Base-by-base conservation (phyloP, 2,797 vertebrate species). In the Falco peregrinus region DNA sequence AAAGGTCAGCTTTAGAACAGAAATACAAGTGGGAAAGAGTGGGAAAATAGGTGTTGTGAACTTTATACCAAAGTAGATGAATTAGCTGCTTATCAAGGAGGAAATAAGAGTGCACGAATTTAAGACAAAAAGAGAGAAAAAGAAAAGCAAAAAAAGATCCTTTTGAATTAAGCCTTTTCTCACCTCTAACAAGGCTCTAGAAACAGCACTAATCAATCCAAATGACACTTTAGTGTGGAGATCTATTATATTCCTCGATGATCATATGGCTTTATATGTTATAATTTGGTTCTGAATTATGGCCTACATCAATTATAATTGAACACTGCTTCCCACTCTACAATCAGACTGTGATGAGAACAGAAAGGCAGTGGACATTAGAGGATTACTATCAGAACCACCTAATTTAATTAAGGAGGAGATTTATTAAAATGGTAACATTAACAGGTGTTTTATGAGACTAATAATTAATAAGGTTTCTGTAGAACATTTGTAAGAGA, bases 381-480 rank as follows among this genome's bases (percentile, higher is more conserved):
- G 97, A 96, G 92, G 81, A 91, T 87, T 83, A 78, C 75, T 96
- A 96, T 97, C 96, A 95, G 96, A 97, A 96, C 77, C 51, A 86
- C 91, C 96, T 96, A 96, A 96, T 95, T 96, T 94, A 97, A 97
- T 96, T 96, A 97, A 97, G 95, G 87, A 91, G 71, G 75, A 94
- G 95, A 96, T 97, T 97, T 97, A 97, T 97, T 97, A 96, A 97
- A 97, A 96, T 92, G 83, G 86, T 88, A 95, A 95, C 92, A 95
- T 96, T 97, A 97, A 95, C 95, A 96, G 93, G 96, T 96, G 94
- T 96, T 97, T 97, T 95, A 97, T 93, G 92, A 96, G 95, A 96
- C 94, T 95, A 97, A 97, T 97, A 96, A 97, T 97, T 97, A 97
- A 97, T 96, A 97, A 95, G 96, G 70, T 96, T 97, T 94, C 91